These are phyloP conservation scores for Tuberolachnus salignus DNA, from an alignment of 2,888 invertebrate genomes.

Conservation along the genomic window DNA sequence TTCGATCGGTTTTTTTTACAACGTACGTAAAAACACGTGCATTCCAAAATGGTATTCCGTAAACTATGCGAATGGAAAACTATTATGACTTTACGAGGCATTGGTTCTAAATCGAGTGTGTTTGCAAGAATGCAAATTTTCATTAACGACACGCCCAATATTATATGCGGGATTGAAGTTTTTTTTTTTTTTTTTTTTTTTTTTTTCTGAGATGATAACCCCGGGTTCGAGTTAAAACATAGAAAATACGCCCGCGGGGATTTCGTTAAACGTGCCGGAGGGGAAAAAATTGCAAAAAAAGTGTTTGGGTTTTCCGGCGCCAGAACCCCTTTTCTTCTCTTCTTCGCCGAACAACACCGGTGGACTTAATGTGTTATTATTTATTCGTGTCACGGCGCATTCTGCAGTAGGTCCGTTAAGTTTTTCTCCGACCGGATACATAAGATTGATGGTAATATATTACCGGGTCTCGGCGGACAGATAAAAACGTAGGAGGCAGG, in stretches of 20 bases:
- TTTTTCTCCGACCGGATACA: neutral
- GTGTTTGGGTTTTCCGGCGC: neutral
- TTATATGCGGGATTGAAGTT: too few relatives aligned
- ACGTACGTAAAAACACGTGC: too few relatives aligned
- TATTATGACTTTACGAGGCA: too few relatives aligned
- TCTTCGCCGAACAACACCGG: neutral
- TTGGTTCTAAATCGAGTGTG: too few relatives aligned
- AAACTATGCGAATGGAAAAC: too few relatives aligned
- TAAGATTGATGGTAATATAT: constrained; percentile 22
- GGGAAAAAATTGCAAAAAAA: constrained; percentile 17
- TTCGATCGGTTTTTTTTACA: too few relatives aligned
- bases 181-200: too few relatives aligned
- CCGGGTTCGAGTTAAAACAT: neutral
- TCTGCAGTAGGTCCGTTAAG: constrained; percentile 10
- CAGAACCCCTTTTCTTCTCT: neutral
- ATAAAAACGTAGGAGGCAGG: neutral
- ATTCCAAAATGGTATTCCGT: too few relatives aligned
- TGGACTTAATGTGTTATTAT: neutral
- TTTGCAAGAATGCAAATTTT: too few relatives aligned
- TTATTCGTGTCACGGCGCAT: neutral
- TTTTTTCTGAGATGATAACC: too few relatives aligned
- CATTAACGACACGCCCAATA: too few relatives aligned
- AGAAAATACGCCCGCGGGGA: neutral
- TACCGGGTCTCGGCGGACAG: neutral
- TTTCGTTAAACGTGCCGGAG: neutral